Conservation (phyloP, 2,113 vertebrate species). For the Columba livia region DNA sequence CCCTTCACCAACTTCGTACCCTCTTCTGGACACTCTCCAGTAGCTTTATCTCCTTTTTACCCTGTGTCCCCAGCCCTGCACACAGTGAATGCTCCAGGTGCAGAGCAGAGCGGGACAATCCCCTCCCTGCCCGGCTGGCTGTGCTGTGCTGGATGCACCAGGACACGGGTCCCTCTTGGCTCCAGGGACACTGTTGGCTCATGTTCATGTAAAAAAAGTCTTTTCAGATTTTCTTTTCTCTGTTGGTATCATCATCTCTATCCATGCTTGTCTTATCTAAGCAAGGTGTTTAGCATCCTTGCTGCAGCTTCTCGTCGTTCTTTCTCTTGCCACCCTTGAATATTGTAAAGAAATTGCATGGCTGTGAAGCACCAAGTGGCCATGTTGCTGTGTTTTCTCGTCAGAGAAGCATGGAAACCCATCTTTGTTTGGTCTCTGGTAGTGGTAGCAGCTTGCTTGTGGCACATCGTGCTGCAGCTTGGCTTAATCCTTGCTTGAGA, state of each 20-base stretch:
- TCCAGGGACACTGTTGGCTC: too few relatives aligned
- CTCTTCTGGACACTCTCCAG: too few relatives aligned
- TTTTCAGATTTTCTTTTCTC: background rate
- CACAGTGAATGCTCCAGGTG: too few relatives aligned
- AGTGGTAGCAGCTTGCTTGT: conserved; percentile 17
- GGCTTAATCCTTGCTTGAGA: conserved; percentile 50
- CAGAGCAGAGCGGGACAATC: too few relatives aligned
- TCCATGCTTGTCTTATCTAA: background rate
- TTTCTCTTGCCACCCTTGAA: background rate
- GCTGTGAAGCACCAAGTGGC: background rate
- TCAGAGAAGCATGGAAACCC: background rate
- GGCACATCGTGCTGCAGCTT: conserved; percentile 17
- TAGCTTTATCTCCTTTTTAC: too few relatives aligned
- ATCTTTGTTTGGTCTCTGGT: background rate
- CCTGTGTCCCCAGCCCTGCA: too few relatives aligned
- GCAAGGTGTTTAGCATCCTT: background rate
- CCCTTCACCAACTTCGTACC: too few relatives aligned
- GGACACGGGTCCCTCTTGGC: too few relatives aligned
- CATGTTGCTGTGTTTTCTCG: background rate
- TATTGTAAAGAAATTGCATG: background rate
- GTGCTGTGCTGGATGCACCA: too few relatives aligned
- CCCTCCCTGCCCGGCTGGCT: too few relatives aligned
- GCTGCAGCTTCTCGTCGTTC: background rate
- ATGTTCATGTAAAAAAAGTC: background rate
- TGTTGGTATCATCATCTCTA: rapidly evolving